Conservation (phyloP, 2,113 vertebrate genomes). For the Paracanthobrama guichenoti region DNA sequence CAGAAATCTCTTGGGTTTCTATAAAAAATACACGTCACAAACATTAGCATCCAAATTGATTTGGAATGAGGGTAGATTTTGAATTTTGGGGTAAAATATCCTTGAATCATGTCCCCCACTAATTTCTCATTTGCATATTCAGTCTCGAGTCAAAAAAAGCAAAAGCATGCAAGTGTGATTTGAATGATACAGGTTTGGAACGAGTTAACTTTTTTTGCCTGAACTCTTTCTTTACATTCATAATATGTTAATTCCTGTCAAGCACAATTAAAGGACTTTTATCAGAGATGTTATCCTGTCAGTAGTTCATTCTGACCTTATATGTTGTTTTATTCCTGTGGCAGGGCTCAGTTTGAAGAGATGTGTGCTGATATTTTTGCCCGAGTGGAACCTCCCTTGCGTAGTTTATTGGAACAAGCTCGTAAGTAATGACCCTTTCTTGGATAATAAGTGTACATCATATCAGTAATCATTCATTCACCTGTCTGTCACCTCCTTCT, state of each 20-base stretch:
- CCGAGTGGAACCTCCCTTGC: constrained; percentile 88
- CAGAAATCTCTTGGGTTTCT: background rate
- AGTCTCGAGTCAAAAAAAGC: background rate
- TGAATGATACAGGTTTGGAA: background rate
- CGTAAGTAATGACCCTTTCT: constrained; percentile 78
- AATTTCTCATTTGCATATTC: background rate
- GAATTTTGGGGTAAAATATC: background rate
- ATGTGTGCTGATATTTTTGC: constrained; percentile 87
- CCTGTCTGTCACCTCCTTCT: background rate
- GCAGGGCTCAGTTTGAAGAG: constrained; percentile 88
- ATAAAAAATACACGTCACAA: background rate
- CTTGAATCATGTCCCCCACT: background rate
- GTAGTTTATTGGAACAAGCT: constrained; percentile 87
- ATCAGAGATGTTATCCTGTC: background rate
- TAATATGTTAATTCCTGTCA: background rate
- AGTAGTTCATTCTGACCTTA: background rate
- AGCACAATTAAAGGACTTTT: background rate
- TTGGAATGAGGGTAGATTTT: background rate
- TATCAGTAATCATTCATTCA: background rate
- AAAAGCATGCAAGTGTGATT: background rate
- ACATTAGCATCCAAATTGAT: background rate
- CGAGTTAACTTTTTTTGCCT: background rate
- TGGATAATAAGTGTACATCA: background rate
- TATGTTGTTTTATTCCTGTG: constrained; percentile 27
- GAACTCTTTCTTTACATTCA: background rate